Conservation (phyloP, 2,888 invertebrate species). For the Ceratothoa steindachneri region DNA sequence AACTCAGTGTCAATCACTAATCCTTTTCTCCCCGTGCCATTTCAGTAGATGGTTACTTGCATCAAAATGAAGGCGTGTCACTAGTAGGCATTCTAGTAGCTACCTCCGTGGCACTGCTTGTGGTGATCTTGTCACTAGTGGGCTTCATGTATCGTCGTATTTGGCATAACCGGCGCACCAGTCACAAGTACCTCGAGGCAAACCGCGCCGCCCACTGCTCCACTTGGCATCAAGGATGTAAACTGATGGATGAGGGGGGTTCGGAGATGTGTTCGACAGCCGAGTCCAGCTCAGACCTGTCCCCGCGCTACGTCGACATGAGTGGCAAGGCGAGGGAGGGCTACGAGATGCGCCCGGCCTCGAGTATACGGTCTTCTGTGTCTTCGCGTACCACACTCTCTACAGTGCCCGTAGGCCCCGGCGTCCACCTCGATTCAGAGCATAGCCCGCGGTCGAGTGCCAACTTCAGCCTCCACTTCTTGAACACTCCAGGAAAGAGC, state of each 20-base stretch:
- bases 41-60: no score
- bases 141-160: conserved; percentile 19
- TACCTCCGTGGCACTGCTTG: conserved; percentile 20
- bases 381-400: conserved; percentile 46
- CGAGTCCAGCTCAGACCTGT: neutral
- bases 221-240: neutral
- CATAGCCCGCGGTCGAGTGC: neutral
- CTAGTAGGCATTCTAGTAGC: conserved; percentile 29
- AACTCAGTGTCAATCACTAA: no score
- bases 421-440: neutral
- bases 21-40: no score
- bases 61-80: no score
- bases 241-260: neutral
- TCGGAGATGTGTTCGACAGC: neutral
- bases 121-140: conserved; percentile 25
- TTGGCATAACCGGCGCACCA: neutral
- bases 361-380: conserved; percentile 38
- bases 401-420: conserved; percentile 24
- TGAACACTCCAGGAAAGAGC: neutral
- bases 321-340: neutral
- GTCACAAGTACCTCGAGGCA: neutral
- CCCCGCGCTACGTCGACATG: neutral
- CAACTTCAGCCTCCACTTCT: neutral
- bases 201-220: neutral
- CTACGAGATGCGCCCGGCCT: neutral